phyloP scores from a whole-genome alignment of 2,888 invertebrate species.

The Luperina testacea region DNA sequence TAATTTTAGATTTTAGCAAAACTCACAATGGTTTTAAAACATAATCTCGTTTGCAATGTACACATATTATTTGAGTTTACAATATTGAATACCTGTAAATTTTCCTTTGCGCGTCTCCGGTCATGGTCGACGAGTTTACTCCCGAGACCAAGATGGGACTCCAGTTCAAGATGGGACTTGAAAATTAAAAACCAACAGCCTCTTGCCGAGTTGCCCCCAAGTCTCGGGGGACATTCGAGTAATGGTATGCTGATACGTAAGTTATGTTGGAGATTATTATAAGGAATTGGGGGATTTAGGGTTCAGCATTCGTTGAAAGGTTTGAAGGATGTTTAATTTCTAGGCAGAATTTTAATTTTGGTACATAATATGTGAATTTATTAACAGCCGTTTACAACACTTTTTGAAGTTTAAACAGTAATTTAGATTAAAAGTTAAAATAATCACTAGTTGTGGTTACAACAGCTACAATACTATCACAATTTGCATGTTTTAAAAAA shows the following conservation, averaged over 20 bases:
- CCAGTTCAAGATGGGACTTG: constrained; percentile 68
- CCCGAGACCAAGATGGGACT: constrained; percentile 49
- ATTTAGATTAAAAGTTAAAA: not conserved
- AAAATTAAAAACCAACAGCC: constrained; percentile 74
- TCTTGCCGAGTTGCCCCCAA: constrained; percentile 45
- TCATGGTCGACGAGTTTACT: constrained; percentile 55
- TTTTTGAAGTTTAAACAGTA: not conserved
- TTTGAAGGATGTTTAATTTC: constrained; percentile 9
- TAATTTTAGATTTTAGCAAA: not conserved
- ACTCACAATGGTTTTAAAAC: not conserved
- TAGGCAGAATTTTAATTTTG: not conserved
- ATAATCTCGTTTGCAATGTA: constrained; percentile 34
- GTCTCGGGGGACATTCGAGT: constrained; percentile 55
- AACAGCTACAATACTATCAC: not conserved
- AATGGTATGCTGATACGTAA: constrained; percentile 57
- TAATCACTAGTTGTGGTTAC: not conserved
- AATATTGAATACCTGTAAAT: constrained; percentile 55
- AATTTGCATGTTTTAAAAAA: not conserved
- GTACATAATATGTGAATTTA: not conserved
- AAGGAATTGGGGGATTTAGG: constrained; percentile 16
- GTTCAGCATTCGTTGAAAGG: not conserved
- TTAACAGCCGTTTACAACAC: not conserved
- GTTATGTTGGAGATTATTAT: constrained; percentile 54
- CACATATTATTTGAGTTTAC: constrained; percentile 9
- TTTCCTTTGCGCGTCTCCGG: constrained; percentile 48